Evolutionary conservation across 2,113 vertebrate genomes (phyloP), one percentile per base, ranked within the genome.

Genomic region (Perccottus glenii): DNA sequence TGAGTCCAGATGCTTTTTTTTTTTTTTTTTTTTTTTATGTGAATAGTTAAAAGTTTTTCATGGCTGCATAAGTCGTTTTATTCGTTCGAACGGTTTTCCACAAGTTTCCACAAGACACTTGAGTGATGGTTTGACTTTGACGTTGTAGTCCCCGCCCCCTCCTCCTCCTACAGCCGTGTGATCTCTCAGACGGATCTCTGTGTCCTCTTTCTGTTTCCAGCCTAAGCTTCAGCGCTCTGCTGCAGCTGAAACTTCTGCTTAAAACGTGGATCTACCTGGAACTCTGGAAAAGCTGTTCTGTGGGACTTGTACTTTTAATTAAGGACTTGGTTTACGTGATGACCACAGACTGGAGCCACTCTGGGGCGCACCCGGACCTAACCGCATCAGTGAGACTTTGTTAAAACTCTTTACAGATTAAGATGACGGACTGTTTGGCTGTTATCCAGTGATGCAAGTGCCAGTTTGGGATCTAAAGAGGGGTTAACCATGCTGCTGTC

Each of bases 401-500:
- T 44, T 35, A 12, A 63, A 46, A 66, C 42, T 56, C 16, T 3
- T 14, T 55, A 35, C 12, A 19, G 36, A 14, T 40, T 35, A 52
- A 52, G 56, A 38, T 46, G 44, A 46, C 44, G 5, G 12, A 46
- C 6, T 8, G 33, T 53, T 36, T 14, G 9, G 11, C 6, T 38
- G 14, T 55, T 55, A 11, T 6, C 2, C 44, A 14, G 48, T 68
- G 32, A 87, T 90, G 85, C 74, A 62, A 43, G 5, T 42, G 36
- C 67, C 53, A 9, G 14, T 60, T 19, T 27, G 51, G 59, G 32
- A 38, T 72, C 35, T 46, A n/a, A 42, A 11, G 49, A 4, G 6
- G 9, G 67, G 61, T 72, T 82, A 69, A 77, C 43, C 6, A 85
- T 87, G 84, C 68, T 79, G 74, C 64, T 48, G 47, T 55, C 52